phyloP scores from a whole-genome alignment of 2,113 vertebrate species.

The Upupa epops region DNA sequence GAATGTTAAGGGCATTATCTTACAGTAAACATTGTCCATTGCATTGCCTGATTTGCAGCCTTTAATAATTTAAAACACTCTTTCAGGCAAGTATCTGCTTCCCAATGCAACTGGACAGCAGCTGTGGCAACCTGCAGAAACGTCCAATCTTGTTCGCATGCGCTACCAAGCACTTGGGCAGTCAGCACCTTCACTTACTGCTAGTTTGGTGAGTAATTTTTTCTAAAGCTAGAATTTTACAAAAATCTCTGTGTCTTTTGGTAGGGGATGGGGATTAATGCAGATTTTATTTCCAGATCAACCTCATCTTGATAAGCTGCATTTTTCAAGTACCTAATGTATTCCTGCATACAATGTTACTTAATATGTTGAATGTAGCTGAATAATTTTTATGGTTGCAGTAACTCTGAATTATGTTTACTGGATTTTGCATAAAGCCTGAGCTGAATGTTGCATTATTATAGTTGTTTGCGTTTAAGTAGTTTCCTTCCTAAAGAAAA shows the following conservation, averaged over 20 bases:
- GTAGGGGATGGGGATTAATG: neutral
- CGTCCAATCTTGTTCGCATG: slow-evolving; percentile 92
- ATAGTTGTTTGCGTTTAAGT: neutral
- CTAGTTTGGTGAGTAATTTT: slow-evolving; percentile 82
- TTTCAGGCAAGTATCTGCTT: slow-evolving; percentile 90
- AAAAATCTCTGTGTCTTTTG: neutral
- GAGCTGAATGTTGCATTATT: neutral
- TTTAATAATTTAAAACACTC: neutral
- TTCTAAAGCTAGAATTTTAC: neutral
- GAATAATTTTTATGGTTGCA: neutral
- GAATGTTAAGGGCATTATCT: too few relatives aligned
- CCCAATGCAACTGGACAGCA: slow-evolving; percentile 76
- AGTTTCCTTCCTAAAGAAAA: neutral
- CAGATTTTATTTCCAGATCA: neutral
- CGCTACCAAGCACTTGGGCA: slow-evolving; percentile 88
- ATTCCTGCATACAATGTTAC: neutral
- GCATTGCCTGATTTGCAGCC: neutral
- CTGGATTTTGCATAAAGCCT: neutral
- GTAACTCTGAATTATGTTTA: neutral
- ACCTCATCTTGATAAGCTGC: neutral
- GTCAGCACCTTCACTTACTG: slow-evolving; percentile 90
- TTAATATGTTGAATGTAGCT: neutral
- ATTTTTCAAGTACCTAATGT: neutral
- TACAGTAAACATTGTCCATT: too few relatives aligned
- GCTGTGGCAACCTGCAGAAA: slow-evolving; percentile 77